A percentile compares a stretch with the other conserved stretches of the same genome.
Conservation (phyloP, 2,888 invertebrate genomes). For the Formica aserva region DNA sequence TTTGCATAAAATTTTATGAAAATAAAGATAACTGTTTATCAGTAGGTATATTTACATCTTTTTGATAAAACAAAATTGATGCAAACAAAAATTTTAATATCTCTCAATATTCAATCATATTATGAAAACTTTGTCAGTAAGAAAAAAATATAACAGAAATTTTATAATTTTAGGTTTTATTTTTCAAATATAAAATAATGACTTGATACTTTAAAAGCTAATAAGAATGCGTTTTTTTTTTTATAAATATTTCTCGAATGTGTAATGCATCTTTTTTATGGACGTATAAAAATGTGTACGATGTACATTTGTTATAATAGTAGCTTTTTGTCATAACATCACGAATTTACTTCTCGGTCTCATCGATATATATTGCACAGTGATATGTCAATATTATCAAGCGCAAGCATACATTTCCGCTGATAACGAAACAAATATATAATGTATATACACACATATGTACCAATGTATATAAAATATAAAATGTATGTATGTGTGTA, state of each 20-base stretch:
- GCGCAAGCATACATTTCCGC: neutral
- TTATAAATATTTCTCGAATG: neutral
- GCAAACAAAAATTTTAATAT: neutral
- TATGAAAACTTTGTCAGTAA: neutral
- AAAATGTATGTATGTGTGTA: neutral
- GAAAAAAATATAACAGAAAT: neutral
- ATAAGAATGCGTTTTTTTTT: neutral
- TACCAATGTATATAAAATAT: neutral
- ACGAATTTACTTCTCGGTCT: neutral
- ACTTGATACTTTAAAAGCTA: neutral
- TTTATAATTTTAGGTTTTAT: neutral
- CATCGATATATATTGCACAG: neutral
- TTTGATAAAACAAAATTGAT: neutral
- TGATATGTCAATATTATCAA: constrained; percentile 3
- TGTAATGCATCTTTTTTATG: neutral
- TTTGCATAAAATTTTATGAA: neutral
- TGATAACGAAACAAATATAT: constrained; percentile 12
- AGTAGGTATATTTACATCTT: neutral
- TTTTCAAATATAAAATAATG: neutral
- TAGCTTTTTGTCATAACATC: neutral
- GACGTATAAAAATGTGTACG: neutral
- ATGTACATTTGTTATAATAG: neutral
- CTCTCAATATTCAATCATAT: neutral
- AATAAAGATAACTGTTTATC: neutral
- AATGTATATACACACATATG: neutral